Base-by-base conservation (phyloP, 2,113 vertebrate species). In the Neoarius graeffei region DNA sequence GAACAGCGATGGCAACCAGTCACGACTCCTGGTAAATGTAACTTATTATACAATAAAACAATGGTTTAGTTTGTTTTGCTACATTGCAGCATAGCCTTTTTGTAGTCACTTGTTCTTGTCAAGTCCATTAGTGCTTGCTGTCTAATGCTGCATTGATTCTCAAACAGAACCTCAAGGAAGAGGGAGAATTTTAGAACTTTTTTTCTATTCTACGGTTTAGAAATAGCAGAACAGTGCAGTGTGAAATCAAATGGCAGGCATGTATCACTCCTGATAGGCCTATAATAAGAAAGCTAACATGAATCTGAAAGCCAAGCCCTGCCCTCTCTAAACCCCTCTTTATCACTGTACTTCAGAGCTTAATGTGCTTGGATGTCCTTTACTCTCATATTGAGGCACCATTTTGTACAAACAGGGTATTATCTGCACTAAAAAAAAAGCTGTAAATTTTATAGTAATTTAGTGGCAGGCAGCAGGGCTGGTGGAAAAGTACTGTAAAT, bases 21-120 rank as follows among this genome's bases (percentile, higher is more conserved):
- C 92, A 90, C 62, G 73, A 92, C 64, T 90, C 92, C 27, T 93
- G 95, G 95, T 96, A 85, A 94, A 92, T 93, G 76, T 93, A 60
- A 93, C 86, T 91, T 71, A 73, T 83, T 86, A 42, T 23, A n/a
- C 9, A 27, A 13, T 48, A 14, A 14, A 48, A 62, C 1, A 59
- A 42, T 42, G 79, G 3, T 23, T 81, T 11, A 42, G 15, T 3
- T n/a, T 52, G 35, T 1, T 50, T 6, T 15, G 5, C 1, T 80
- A 7, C 13, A 17, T 17, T 52, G 6, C 5, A 5, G 1, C 8
- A 3, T 80, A 27, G 42, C 42, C 42, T 42, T 42, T 17, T 54
- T 54, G 10, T 52, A 23, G n/a, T 52, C 20, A 25, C 42, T 20
- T 74, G 23, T 42, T 71, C 27, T 42, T 56, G 23, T 54, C 50